Evolutionary conservation across 2,113 vertebrate species (phyloP).

Genomic region (Steatornis caripensis): DNA sequence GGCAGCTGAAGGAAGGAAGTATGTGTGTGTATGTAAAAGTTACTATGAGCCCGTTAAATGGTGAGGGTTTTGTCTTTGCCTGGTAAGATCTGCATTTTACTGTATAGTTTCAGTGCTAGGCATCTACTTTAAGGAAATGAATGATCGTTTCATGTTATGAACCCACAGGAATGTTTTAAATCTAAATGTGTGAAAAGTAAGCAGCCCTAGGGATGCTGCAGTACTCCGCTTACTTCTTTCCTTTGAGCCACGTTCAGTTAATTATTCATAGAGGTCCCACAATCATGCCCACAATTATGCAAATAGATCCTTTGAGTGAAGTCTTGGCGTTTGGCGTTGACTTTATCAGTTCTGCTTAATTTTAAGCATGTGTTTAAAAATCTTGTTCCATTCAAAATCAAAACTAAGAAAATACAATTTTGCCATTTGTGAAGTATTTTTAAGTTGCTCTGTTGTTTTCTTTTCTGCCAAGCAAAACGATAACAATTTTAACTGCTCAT

Average conservation of each 20-base stretch:
- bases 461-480: background rate
- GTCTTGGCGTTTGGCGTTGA: background rate
- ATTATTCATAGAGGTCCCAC: background rate
- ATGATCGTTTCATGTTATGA: background rate
- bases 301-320: conserved; percentile 2
- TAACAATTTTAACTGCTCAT: background rate
- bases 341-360: conserved; percentile 19
- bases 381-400: background rate
- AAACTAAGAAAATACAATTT: background rate
- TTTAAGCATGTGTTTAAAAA: conserved; percentile 29
- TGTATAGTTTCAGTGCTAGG: background rate
- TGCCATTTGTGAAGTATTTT: background rate
- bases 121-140: conserved; percentile 38
- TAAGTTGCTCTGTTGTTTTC: background rate
- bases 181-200: conserved; percentile 28
- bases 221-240: background rate
- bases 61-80: background rate
- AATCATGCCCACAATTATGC: conserved; percentile 19
- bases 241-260: background rate
- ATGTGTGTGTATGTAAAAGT: background rate
- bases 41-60: background rate
- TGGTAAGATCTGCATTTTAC: background rate
- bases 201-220: conserved; percentile 1
- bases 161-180: conserved; percentile 27
- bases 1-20: background rate